Conservation (phyloP, 2,113 vertebrate species). For the Macrotis lagotis region DNA sequence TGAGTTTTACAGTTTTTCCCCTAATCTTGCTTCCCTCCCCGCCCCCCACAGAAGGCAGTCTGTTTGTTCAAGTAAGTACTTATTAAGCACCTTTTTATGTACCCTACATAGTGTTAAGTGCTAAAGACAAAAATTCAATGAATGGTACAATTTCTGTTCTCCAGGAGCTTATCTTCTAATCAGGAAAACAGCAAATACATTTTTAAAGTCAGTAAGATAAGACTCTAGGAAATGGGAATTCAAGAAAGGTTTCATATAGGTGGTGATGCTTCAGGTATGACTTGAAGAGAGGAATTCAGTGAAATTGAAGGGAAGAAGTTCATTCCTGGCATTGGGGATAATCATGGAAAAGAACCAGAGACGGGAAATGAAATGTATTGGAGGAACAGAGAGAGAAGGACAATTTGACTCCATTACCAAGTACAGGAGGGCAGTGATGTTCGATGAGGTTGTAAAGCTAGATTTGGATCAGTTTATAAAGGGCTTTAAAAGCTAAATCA, state of each 20-base stretch:
- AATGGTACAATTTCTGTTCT: background rate
- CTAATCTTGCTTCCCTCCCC: too few relatives aligned
- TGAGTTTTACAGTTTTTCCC: too few relatives aligned
- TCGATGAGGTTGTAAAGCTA: background rate
- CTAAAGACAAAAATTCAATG: constrained; percentile 1
- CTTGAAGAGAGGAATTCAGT: background rate
- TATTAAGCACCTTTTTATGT: background rate
- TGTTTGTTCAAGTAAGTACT: too few relatives aligned
- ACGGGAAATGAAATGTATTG: background rate
- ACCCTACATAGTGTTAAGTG: background rate
- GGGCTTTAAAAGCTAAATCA: background rate
- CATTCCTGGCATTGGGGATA: background rate
- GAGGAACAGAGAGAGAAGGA: background rate
- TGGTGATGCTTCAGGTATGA: background rate
- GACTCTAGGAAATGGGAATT: background rate
- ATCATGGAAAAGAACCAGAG: background rate
- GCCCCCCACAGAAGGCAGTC: too few relatives aligned
- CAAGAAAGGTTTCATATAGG: background rate
- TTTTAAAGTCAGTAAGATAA: too few relatives aligned
- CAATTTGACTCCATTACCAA: background rate
- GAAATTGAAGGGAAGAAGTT: background rate
- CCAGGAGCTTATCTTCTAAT: background rate
- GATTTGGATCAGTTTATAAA: background rate
- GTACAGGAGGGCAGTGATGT: background rate
- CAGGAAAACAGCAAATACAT: background rate